Base-by-base conservation (phyloP, 2,797 vertebrate genomes). In the Gadopsis bispinosus region DNA sequence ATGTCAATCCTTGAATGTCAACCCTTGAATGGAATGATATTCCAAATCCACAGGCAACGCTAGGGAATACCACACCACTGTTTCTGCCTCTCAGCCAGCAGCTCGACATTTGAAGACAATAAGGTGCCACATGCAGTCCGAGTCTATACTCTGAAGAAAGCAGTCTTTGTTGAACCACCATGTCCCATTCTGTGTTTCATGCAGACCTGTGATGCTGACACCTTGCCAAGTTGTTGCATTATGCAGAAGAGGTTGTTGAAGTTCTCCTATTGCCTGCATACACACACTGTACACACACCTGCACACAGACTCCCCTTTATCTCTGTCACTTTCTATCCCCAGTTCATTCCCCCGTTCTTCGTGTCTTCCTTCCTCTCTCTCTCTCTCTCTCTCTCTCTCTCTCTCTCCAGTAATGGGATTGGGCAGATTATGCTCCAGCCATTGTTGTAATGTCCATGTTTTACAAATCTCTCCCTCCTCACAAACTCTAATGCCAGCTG, bases 391-490 rank as follows among this genome's bases (percentile, higher is more conserved):
- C 43, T 59, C 54, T 73, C 64, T 61, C 63, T 41, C 55, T 37
- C 51, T 29, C 33, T n/a, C 31, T 69, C 64, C 26, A 26, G 26
- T 93, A 92, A 92, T 92, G 84, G 90, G 92, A 92, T 93, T 93
- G 85, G 67, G 81, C 77, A 92, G 93, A 92, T 91, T 92, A 91
- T 83, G 79, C 83, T 90, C 51, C 67, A 73, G 60, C 87, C 70
- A 86, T 90, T 92, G 88, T 92, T 92, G 90, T 91, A 91, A 93
- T 88, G 90, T 92, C 88, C 90, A 82, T 92, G 91, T 92, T 92
- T 90, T 87, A 91, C 92, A 92, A 92, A 92, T 92, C 89, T 86
- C 85, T 77, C 82, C 83, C 75, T 88, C 68, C 71, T 87, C 83
- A 74, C 80, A 80, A 77, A 77, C 78, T 67, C 53, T 53, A 55